Conservation (phyloP, 2,797 vertebrate species). For the Phoebastria nigripes region DNA sequence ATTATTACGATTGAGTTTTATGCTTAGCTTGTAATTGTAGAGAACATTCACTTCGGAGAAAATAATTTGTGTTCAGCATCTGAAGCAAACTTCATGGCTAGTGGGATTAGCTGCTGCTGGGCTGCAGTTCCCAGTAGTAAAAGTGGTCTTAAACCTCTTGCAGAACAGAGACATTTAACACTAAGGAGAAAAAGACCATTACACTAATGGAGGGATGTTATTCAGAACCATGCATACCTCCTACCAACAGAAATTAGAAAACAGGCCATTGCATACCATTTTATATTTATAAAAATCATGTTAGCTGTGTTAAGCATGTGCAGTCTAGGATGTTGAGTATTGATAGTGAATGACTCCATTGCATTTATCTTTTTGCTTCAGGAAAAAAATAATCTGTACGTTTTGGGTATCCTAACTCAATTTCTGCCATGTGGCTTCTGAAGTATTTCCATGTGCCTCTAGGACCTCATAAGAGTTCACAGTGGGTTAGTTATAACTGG, state of each 20-base stretch:
- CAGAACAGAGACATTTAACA: not conserved
- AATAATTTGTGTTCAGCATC: not conserved
- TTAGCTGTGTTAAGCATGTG: not conserved
- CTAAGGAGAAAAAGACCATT: not conserved
- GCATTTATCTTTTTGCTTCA: not conserved
- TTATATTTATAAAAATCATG: not conserved
- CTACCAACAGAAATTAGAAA: not conserved
- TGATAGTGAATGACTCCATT: not conserved
- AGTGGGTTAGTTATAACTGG: not conserved
- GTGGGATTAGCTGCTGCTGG: not conserved
- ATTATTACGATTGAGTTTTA: rapidly evolving
- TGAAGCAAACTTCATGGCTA: not conserved
- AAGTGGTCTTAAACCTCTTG: not conserved
- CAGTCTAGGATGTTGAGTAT: not conserved
- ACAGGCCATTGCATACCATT: not conserved
- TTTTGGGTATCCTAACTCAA: not conserved
- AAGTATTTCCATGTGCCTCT: not conserved
- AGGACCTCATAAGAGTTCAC: not conserved
- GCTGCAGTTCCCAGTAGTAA: not conserved
- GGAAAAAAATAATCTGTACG: not conserved
- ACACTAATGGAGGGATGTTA: not conserved
- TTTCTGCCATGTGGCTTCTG: not conserved
- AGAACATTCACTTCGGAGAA: rapidly evolving
- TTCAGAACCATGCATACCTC: not conserved
- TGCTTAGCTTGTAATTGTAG: not conserved